Conservation (phyloP, 64 coral and sea anemone species). For the Montipora foliosa region DNA sequence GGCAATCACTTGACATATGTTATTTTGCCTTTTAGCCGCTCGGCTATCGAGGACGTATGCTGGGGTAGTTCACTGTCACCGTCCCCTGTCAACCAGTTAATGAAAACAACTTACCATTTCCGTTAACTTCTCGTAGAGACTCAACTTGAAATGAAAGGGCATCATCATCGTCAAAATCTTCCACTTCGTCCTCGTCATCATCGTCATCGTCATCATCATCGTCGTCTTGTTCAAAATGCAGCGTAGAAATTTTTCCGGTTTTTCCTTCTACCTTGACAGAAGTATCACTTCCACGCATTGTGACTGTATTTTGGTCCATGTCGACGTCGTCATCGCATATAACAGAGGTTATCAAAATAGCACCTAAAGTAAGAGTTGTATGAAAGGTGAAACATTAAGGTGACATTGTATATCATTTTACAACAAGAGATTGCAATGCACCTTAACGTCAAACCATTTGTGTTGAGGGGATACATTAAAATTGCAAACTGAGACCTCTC, state of each 20-base stretch:
- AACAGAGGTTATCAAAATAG: not conserved
- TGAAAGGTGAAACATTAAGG: too few species aligned
- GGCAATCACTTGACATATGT: too few species aligned
- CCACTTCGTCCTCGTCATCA: not conserved
- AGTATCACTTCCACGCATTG: conserved; percentile 37
- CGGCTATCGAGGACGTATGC: too few species aligned
- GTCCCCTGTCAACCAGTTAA: not conserved
- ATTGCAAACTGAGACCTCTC: too few species aligned
- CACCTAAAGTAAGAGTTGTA: not conserved
- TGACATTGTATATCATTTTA: too few species aligned
- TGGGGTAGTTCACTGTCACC: not conserved
- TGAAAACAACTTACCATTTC: not conserved
- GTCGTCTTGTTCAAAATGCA: conserved; percentile 31
- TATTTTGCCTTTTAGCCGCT: too few species aligned
- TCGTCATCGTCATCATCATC: conserved; percentile 26
- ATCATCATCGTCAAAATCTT: conserved; percentile 24
- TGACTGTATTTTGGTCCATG: not conserved
- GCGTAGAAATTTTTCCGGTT: not conserved
- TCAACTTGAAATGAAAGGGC: conserved; percentile 19
- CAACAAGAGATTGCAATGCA: too few species aligned
- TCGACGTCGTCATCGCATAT: not conserved
- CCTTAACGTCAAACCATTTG: too few species aligned
- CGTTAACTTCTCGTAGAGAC: not conserved
- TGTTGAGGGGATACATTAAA: too few species aligned
- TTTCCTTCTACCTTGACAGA: conserved; percentile 11